Evolutionary conservation across 2,797 vertebrate genomes (phyloP).

Genomic region (Buphagus erythrorhynchus): DNA sequence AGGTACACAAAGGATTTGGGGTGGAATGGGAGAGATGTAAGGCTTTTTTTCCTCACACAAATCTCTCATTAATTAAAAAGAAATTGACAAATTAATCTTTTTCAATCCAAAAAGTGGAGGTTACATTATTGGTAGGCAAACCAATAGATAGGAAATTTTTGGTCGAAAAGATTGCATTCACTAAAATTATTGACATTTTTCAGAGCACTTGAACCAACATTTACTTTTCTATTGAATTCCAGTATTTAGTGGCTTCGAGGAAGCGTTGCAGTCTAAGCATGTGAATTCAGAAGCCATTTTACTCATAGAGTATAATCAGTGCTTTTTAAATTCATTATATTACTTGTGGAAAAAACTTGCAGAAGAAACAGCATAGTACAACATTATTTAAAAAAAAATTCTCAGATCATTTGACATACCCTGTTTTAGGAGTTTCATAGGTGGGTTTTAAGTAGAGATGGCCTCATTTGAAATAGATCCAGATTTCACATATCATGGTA

Average conservation of each 20-base stretch:
- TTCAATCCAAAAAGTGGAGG: not conserved
- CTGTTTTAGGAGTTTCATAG: not conserved
- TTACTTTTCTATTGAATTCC: not conserved
- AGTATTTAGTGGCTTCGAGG: not conserved
- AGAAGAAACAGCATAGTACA: not conserved
- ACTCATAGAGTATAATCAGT: not conserved
- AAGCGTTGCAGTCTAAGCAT: not conserved
- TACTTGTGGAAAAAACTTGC: not conserved
- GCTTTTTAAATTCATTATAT: not conserved
- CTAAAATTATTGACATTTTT: not conserved
- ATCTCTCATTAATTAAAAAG: not conserved
- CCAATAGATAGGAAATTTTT: not conserved
- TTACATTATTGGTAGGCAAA: not conserved
- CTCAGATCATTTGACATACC: not conserved
- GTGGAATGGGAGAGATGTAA: not conserved
- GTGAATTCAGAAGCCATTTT: not conserved
- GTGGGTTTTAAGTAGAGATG: not conserved
- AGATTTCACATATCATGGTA: not conserved
- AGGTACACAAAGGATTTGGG: not conserved
- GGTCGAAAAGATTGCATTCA: not conserved
- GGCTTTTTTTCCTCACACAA: not conserved
- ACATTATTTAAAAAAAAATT: not conserved
- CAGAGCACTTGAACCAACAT: not conserved
- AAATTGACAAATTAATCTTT: not conserved
- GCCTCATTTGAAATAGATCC: not conserved